Conservation (phyloP, 1,140 invertebrate species). For the Dufourea novaeangliae region DNA sequence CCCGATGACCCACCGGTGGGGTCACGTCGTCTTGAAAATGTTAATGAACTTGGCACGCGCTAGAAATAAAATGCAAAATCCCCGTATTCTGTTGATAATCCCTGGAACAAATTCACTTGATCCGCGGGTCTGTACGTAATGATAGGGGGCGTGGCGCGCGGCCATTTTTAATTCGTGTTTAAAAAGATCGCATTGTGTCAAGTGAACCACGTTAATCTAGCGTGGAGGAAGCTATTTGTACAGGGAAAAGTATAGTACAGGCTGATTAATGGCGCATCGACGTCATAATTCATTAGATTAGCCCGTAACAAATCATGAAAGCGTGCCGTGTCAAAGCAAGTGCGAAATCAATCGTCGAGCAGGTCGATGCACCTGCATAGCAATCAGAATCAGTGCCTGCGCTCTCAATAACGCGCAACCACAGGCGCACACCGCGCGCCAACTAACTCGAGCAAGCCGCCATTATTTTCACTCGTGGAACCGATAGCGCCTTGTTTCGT, state of each 20-base stretch:
- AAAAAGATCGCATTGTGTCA: not conserved
- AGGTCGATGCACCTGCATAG: conserved; percentile 47
- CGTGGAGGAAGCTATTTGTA: not conserved
- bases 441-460: not conserved
- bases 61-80: not conserved
- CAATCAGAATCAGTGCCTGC: conserved; percentile 33
- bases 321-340: conserved; percentile 54
- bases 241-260: conserved; percentile 15
- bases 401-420: conserved; percentile 28
- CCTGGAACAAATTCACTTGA: not conserved
- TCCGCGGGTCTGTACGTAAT: not conserved
- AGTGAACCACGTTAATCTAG: not conserved
- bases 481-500: not conserved
- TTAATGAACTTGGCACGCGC: too few species aligned
- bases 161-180: not conserved
- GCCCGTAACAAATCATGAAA: conserved; percentile 44
- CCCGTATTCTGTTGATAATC: not conserved
- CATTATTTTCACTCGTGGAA: conserved; percentile 32
- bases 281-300: conserved; percentile 56
- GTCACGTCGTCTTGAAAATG: too few species aligned
- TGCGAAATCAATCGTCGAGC: conserved; percentile 57
- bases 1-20: too few species aligned
- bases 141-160: not conserved
- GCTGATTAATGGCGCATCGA: conserved; percentile 36
- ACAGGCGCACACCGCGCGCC: not conserved